These are phyloP conservation scores for silkworm (Bombyx mori) DNA, from an alignment of 1,140 invertebrate species.

Conservation along the genomic window DNA sequence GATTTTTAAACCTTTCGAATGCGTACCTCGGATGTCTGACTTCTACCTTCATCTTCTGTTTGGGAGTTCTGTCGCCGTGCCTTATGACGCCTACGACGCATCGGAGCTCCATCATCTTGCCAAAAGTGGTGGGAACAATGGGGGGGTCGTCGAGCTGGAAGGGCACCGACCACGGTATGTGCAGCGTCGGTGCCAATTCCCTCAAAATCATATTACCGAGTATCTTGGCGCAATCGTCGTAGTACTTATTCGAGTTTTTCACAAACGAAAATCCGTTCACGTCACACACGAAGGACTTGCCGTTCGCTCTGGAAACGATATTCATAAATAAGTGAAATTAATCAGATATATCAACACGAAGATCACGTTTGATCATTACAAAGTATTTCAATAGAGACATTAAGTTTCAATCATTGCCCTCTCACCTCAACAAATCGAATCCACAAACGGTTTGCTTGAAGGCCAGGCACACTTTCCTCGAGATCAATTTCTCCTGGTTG, in stretches of 20 bases:
- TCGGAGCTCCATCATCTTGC: conserved; percentile 99
- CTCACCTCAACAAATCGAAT: conserved; percentile 93
- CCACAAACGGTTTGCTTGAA: conserved; percentile 99
- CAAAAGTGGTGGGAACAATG: conserved; percentile 98
- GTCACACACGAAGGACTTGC: conserved; percentile 99
- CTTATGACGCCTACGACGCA: conserved; percentile 98
- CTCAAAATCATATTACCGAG: conserved; percentile 93
- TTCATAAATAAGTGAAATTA: too few relatives aligned
- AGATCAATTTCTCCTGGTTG: conserved; percentile 99
- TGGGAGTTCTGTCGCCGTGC: conserved; percentile 98
- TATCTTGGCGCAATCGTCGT: conserved; percentile 99
- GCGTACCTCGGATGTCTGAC: conserved; percentile 96
- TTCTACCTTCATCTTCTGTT: conserved; percentile 99
- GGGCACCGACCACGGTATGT: conserved; percentile 97
- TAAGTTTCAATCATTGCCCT: too few relatives aligned
- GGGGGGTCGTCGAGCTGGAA: conserved; percentile 98
- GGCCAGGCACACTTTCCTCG: conserved; percentile 96
- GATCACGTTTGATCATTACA: background rate
- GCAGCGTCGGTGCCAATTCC: conserved; percentile 93
- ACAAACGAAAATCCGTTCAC: conserved; percentile 99
- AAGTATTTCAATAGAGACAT: too few relatives aligned
- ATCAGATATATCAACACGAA: too few relatives aligned
- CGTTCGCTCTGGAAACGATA: conserved; percentile 84
- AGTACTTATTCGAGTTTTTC: conserved; percentile 99
- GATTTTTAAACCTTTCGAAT: too few relatives aligned